These are phyloP conservation scores for Geothlypis trichas DNA, from an alignment of 2,113 vertebrate genomes.

Conservation along the genomic window DNA sequence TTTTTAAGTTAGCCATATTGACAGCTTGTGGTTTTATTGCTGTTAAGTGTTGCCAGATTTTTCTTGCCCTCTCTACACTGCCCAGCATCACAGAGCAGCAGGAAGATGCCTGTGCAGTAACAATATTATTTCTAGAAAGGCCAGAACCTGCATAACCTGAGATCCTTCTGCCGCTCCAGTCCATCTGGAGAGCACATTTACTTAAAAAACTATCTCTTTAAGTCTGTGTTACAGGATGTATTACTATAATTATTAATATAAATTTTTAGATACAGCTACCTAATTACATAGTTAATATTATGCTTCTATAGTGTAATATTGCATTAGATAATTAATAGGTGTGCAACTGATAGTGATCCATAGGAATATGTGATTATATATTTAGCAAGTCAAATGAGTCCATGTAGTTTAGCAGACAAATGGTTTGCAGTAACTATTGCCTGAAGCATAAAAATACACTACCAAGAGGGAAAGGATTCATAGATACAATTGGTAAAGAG, in stretches of 20 bases:
- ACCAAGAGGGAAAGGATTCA: neutral
- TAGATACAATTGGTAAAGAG: neutral
- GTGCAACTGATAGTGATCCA: neutral
- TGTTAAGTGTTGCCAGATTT: neutral
- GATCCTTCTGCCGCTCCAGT: neutral
- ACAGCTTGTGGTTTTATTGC: neutral
- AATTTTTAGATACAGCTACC: neutral
- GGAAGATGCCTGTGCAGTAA: neutral
- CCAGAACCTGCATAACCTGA: neutral
- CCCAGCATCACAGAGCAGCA: neutral
- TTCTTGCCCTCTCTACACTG: neutral
- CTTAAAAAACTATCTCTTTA: neutral
- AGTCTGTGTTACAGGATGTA: accelerated
- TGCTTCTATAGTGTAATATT: neutral
- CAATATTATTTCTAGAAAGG: neutral
- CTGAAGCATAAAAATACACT: neutral
- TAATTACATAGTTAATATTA: neutral
- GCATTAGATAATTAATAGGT: neutral
- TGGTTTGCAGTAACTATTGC: neutral
- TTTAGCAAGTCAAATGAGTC: neutral
- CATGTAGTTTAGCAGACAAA: neutral
- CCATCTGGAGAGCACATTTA: neutral
- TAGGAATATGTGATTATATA: neutral
- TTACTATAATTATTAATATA: neutral
- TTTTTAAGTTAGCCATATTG: neutral